Evolutionary conservation across 2,888 invertebrate species (phyloP).

Genomic region (Heliconius sara): DNA sequence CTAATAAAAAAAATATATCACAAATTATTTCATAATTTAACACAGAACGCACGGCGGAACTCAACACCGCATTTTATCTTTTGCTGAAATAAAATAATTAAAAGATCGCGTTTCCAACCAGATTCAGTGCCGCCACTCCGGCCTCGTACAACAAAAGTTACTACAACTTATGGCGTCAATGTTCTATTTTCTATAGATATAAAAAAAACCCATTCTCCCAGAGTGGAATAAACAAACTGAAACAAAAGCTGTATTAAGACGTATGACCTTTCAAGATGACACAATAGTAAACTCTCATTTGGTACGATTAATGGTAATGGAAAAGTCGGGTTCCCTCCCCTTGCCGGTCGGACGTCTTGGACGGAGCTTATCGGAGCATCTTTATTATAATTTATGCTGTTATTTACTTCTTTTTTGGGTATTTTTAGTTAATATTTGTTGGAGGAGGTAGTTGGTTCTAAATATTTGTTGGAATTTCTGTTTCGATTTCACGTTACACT

Average conservation of each 20-base stretch:
- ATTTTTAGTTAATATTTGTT: constrained; percentile 11
- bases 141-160: not conserved
- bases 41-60: not conserved
- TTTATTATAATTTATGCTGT: constrained; percentile 47
- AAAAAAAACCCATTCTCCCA: constrained; percentile 29
- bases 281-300: constrained; percentile 62
- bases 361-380: constrained; percentile 48
- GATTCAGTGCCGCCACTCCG: too few species aligned
- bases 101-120: too few species aligned
- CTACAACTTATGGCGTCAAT: not conserved
- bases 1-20: too few species aligned
- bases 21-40: too few species aligned
- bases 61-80: not conserved
- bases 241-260: constrained; percentile 60
- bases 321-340: constrained; percentile 61
- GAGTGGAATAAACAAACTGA: constrained; percentile 46
- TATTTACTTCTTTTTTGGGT: constrained; percentile 41
- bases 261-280: constrained; percentile 61
- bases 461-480: not conserved
- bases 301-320: constrained; percentile 68
- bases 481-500: not conserved
- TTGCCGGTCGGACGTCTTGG: constrained; percentile 42
- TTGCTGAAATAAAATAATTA: not conserved
- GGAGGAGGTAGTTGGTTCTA: not conserved
- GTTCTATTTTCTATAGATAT: constrained; percentile 11